Conservation (phyloP, 2,113 vertebrate genomes). For the Chaetops frenatus region DNA sequence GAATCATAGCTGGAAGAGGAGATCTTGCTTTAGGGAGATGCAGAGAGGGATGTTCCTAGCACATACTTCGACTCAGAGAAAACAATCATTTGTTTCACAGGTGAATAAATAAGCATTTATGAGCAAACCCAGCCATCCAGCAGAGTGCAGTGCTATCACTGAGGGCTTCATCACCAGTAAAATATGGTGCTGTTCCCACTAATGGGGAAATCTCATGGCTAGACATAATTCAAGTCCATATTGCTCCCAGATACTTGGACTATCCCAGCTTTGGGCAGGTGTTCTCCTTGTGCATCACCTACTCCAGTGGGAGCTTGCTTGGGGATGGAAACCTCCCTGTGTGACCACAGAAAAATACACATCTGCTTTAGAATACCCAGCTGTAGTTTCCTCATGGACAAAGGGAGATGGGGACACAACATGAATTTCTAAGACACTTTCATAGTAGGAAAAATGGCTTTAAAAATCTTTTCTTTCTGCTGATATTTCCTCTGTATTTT, state of each 20-base stretch:
- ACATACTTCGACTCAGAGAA: neutral
- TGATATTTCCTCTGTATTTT: neutral
- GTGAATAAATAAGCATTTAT: slow-evolving; percentile 11
- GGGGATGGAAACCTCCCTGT: neutral
- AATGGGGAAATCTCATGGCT: neutral
- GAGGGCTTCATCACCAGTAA: neutral
- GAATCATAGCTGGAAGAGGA: slow-evolving; percentile 15
- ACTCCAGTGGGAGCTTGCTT: neutral
- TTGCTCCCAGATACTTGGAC: neutral
- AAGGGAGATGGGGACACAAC: neutral
- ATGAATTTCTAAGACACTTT: neutral
- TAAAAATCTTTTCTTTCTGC: neutral
- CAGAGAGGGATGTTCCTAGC: neutral
- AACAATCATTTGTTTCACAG: neutral
- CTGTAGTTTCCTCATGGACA: neutral
- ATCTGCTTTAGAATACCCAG: neutral
- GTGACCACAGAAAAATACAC: neutral
- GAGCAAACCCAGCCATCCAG: neutral
- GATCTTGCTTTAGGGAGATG: neutral
- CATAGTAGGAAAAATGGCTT: neutral
- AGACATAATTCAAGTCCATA: neutral
- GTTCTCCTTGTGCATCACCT: neutral
- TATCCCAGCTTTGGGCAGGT: neutral
- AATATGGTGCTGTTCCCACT: neutral
- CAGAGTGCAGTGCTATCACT: neutral